phyloP scores from a whole-genome alignment of 2,888 invertebrate species.

The Heliconius hortense region DNA sequence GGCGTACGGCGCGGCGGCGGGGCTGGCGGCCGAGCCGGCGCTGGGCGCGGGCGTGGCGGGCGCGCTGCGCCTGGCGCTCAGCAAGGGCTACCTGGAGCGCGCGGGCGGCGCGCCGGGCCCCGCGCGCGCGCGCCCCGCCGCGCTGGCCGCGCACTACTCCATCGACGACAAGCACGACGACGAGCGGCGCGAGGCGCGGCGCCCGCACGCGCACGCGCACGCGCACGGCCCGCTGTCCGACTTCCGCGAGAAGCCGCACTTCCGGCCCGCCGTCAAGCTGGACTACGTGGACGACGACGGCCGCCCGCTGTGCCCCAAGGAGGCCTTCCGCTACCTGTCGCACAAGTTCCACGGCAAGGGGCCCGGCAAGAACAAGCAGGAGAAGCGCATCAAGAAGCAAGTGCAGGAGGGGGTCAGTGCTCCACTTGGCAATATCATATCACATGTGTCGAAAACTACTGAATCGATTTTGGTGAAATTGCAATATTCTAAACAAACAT shows the following conservation, averaged over 20 bases:
- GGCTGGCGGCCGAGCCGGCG: conserved; percentile 95
- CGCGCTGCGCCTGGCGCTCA: conserved; percentile 93
- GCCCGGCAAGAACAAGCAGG: conserved; percentile 98
- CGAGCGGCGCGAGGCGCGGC: conserved; percentile 87
- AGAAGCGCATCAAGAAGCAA: conserved; percentile 96
- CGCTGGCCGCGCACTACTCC: conserved; percentile 57
- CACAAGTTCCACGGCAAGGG: conserved; percentile 99
- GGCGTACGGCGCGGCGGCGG: conserved; percentile 55
- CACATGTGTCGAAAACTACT: no score
- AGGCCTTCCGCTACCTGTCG: conserved; percentile 97
- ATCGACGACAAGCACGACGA: conserved; percentile 85
- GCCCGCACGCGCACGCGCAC: conserved; percentile 80
- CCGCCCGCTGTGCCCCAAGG: conserved; percentile 94
- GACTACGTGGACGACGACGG: conserved; percentile 99
- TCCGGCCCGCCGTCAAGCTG: conserved; percentile 96
- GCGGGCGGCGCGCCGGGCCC: conserved; percentile 83
- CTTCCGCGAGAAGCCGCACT: conserved; percentile 94
- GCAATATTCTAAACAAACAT: no score
- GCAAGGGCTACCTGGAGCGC: conserved; percentile 96
- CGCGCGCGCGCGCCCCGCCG: conserved; percentile 51
- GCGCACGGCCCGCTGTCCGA: conserved; percentile 91
- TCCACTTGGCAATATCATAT: no score
- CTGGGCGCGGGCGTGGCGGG: conserved; percentile 95
- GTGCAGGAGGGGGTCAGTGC: conserved; percentile 92
- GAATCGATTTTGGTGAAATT: no score